Evolutionary conservation across 2,888 invertebrate species (phyloP).

Genomic region (Dendrolimus houi): DNA sequence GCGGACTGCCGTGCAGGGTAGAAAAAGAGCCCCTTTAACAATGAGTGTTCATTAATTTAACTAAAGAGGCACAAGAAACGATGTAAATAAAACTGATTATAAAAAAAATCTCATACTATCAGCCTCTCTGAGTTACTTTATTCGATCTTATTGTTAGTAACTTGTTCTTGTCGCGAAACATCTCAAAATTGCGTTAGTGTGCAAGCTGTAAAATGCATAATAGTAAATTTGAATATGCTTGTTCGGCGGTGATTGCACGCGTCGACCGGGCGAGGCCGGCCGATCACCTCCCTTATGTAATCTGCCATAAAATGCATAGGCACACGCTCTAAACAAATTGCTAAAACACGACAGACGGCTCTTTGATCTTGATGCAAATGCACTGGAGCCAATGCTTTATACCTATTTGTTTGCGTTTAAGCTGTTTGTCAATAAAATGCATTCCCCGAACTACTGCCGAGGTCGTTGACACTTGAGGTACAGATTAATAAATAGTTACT

Average conservation of each 20-base stretch:
- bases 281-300: constrained; percentile 67
- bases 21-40: too few species aligned
- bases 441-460: constrained; percentile 11
- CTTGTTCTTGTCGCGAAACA: background rate
- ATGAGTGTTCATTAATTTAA: too few species aligned
- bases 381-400: constrained; percentile 22
- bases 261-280: constrained; percentile 58
- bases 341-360: constrained; percentile 31
- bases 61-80: too few species aligned
- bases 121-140: too few species aligned
- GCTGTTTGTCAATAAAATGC: constrained; percentile 20
- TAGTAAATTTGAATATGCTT: constrained; percentile 45
- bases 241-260: constrained; percentile 49
- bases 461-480: constrained; percentile 27
- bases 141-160: too few species aligned
- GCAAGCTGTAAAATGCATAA: constrained; percentile 24
- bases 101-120: too few species aligned
- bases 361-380: constrained; percentile 45
- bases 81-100: too few species aligned
- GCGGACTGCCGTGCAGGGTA: too few species aligned
- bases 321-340: constrained; percentile 45
- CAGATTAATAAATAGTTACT: too few species aligned
- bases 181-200: background rate
- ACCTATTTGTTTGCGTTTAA: constrained; percentile 15
- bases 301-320: constrained; percentile 28